Base-by-base conservation (phyloP, 2,888 invertebrate genomes). In the Coelopa pilipes region DNA sequence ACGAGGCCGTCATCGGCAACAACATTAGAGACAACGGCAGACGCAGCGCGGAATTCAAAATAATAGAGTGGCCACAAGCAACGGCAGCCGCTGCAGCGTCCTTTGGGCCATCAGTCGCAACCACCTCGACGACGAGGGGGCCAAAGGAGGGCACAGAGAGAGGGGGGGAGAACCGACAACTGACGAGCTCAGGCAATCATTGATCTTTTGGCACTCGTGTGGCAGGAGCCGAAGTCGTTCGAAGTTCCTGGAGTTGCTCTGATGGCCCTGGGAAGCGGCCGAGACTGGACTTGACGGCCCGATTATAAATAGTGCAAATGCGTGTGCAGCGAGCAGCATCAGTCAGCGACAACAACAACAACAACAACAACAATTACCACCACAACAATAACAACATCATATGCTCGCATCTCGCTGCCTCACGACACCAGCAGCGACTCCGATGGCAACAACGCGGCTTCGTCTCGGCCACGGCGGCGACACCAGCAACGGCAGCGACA, bases 301-400 rank as follows among this genome's bases (percentile, higher is more conserved):
- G 75, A 78, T 80, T 78, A 79, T 80, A 80, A 80, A 80, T 79
- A 79, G 79, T 79, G 77, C 77, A 79, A 79, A 79, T 79, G 78
- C 79, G 79, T 79, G 79, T 69, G 69, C 47, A 68, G 17, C 57
- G 19, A 49, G 62, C 62, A 62, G 34, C 57, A 21, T 59, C 13
- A 11, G 15, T 1, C 50, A 49, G 12, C 66, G 17, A 13, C 49
- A 66, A 9, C 50, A 63, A 63, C 46, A 66, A 47, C 15, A 47
- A 15, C 66, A 19, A 24, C 66, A 11, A 47, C 47, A 66, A 49
- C 65, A 17, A 66, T 21, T 21, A 9, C 50, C 13, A 15, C 66
- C 53, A 55, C 68, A 53, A 24, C 68, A 68, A 68, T 13, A 24
- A 24, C 53, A 50, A 24, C 13, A 50, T 50, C 49, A 24, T 50